Conservation (phyloP, 2,797 vertebrate genomes). For the Chiropotes sagulatus region DNA sequence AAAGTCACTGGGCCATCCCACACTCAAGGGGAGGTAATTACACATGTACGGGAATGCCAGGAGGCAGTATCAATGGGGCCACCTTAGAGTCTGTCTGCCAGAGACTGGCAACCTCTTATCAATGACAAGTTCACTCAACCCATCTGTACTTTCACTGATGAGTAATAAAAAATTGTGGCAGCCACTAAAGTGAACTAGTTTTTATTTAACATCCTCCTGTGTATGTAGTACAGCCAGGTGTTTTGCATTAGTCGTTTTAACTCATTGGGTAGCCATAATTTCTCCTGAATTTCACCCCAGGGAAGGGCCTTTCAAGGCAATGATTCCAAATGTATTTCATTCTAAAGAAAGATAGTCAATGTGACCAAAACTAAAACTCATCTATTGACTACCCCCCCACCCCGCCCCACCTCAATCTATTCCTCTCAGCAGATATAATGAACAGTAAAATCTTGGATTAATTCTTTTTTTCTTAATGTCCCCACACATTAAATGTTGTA, state of each 20-base stretch:
- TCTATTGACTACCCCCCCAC: no score
- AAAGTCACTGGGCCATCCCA: background rate
- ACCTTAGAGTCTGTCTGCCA: background rate
- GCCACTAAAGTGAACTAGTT: background rate
- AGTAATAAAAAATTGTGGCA: background rate
- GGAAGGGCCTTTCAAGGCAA: background rate
- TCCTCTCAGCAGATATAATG: background rate
- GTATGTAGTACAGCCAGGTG: background rate
- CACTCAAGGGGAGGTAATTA: background rate
- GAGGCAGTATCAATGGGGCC: background rate
- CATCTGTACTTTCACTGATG: background rate
- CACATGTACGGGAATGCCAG: background rate
- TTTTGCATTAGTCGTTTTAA: background rate
- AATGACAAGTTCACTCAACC: background rate
- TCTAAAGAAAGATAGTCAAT: background rate
- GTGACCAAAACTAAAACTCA: background rate
- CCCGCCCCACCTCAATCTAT: background rate
- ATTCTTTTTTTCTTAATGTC: background rate
- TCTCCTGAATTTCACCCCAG: background rate
- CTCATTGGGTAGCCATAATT: background rate
- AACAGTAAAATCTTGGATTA: background rate
- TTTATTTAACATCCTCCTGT: background rate
- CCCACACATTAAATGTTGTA: background rate
- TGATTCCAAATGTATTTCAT: background rate
- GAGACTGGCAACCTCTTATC: background rate